Base-by-base conservation (phyloP, 2,888 invertebrate species). In the Chymomyza amoena region DNA sequence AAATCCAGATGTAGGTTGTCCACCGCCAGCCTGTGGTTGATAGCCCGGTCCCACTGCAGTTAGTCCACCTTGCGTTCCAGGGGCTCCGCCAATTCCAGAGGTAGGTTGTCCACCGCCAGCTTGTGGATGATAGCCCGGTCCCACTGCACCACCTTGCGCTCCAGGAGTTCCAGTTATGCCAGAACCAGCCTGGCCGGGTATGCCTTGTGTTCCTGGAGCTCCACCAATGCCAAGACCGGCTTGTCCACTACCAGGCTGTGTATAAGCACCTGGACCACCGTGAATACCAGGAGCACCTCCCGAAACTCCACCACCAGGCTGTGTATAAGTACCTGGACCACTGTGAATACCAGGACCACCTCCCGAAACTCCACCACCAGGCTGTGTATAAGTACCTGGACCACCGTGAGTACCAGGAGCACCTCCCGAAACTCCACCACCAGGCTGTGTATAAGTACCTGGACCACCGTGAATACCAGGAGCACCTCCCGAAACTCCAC, bases 101-200 rank as follows among this genome's bases (percentile, higher is more conserved):
- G 4, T 10, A 54, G 56, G 18, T 61, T 61, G 15, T 59, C 64
- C 20, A 52, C 64, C 16, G 61, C 70, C 61, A 61, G 64, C 6
- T 18, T 64, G 64, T 18, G 39, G 1, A 32, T 25, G 16, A 9
- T 25, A 28, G 20, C n/a, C 16, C 20, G 28, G n/a, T 15, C 0
- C 52, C 3, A 9, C 3, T 56, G 56, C 70, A 0, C 25, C 20
- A 50, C 64, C 16, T 66, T 60, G n/a, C 66, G 65, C 39, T 54
- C 18, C 39, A 4, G 13, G 68, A 61, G 39, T 13, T 5, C 32
- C 32, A 32, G 7, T 32, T 32, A 32, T 32, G 32, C 59, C 66
- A 51, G 39, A 9, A 32, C 73, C 73, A 32, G 68, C 68, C n/a
- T 70, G 76, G 2, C 60, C 63, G 39, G 68, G 28, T 59, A 15